Base-by-base conservation (phyloP, 2,888 invertebrate genomes). In the Ernsta delagoae region DNA sequence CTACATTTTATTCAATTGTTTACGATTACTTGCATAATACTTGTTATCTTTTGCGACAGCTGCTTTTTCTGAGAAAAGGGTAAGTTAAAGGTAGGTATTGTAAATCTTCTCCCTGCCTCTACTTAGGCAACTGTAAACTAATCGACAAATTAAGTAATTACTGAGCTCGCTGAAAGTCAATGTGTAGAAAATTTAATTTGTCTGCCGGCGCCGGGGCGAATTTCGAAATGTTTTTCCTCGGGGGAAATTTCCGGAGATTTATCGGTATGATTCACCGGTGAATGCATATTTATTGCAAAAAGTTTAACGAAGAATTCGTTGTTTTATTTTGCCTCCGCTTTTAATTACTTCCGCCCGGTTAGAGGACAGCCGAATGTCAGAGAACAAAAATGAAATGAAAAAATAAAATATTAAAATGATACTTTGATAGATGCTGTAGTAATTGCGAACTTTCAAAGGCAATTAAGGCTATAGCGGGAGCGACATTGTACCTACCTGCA, bases 71-170 rank as follows among this genome's bases (percentile, higher is more conserved):
- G 24, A 24, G 3, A 24, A 24, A 3, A 16, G 7, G 8, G 4
- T 39, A 39, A 39, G 12, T 39, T 11, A 4, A 39, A 12, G 0
- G 6, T 43, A 54, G 54, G 41, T n/a, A 31, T 43, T 72, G 83
- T 86, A 86, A 85, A 88, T 87, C 85, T 85, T 79, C 75, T 80
- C 84, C 86, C 84, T 78, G 79, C 75, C 78, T 79, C 80, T 78
- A 83, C 77, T 79, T 84, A 83, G 79, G 77, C 78, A 82, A 83
- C 82, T 83, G 85, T 86, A 83, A 89, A 89, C 85, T 89, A 86
- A 89, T 89, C 86, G 85, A 78, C 80, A 85, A 89, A 89, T 89
- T 87, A 89, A 89, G 83, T 89, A 89, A 90, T 88, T 88, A 88
- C 83, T 82, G 78, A 77, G 79, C 79, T 77, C 79, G 79, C 78